Base-by-base conservation (phyloP, 2,113 vertebrate species). In the Murina feae region DNA sequence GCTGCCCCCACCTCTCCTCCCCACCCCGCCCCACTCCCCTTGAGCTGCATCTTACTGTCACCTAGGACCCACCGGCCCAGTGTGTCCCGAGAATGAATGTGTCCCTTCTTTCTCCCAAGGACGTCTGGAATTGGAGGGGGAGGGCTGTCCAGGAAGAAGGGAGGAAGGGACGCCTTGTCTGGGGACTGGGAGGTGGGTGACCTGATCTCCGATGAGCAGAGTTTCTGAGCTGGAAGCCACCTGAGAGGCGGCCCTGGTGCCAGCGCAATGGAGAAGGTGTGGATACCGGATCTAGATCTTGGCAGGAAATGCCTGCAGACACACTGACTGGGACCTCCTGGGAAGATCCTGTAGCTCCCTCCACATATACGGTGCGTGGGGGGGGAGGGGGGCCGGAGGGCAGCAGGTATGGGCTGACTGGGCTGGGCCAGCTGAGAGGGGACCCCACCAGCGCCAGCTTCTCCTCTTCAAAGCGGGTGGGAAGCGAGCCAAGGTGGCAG, bases 241-340 rank as follows among this genome's bases (percentile, higher is more conserved):
- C 35, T 18, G 91, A 85, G 86, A 96, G 81, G 17, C 1, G 20
- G 65, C 28, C 6, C 53, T 14, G 18, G 88, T 44, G 65, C 71
- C 84, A 14, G 7, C 1, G 91, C 23, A 65, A 89, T 25, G 30
- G 82, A 92, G 91, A 93, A 93, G 75, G 68, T 47, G 42, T 44
- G 55, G 96, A 91, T 74, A 96, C 86, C 2, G 0, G 93, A 96
- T 78, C 91, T 17, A 18, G 78, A 55, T 14, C 44, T 85, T 63
- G 93, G 86, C 85, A 92, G 82, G 30, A 53, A 49, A 6, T 1
- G 28, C 53, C 86, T 7, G 10, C 0, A 2, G 42, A 55, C 23
- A 47, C 53, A 6, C 71, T 16, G 30, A 76, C 37, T 5, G 66
- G 92, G 85, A 2, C 20, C 65, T 68, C 63, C 72, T 0, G 75